phyloP scores from a whole-genome alignment of 2,113 vertebrate species.

The Mus pahari region DNA sequence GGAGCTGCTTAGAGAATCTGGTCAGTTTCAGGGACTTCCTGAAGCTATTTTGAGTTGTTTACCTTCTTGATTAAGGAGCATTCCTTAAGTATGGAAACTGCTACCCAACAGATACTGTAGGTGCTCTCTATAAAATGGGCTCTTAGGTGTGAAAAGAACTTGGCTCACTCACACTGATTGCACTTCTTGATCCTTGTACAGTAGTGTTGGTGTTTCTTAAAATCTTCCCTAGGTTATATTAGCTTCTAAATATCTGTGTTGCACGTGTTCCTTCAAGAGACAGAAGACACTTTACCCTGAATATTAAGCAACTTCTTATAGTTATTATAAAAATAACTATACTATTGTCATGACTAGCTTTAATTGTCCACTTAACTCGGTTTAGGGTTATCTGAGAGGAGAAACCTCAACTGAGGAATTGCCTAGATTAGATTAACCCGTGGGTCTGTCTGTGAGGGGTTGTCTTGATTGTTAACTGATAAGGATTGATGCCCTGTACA shows the following conservation, averaged over 20 bases:
- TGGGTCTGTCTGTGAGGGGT: neutral
- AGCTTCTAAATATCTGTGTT: neutral
- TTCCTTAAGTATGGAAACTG: neutral
- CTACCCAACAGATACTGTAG: neutral
- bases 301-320: conserved; percentile 44
- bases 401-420: neutral
- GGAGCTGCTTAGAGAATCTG: neutral
- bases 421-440: too few relatives aligned
- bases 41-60: neutral
- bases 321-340: too few relatives aligned
- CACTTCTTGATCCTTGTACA: neutral
- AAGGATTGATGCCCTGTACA: neutral
- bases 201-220: neutral
- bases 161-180: neutral
- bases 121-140: neutral
- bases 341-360: neutral
- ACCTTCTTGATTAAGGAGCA: neutral
- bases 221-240: neutral
- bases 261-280: neutral
- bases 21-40: neutral
- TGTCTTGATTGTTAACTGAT: neutral
- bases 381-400: neutral
- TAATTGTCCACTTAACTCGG: too few relatives aligned
- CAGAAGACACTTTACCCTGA: conserved; percentile 11
- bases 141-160: conserved; percentile 20